Evolutionary conservation across 1,140 invertebrate genomes (phyloP).

Genomic region (Hestina assimilis): DNA sequence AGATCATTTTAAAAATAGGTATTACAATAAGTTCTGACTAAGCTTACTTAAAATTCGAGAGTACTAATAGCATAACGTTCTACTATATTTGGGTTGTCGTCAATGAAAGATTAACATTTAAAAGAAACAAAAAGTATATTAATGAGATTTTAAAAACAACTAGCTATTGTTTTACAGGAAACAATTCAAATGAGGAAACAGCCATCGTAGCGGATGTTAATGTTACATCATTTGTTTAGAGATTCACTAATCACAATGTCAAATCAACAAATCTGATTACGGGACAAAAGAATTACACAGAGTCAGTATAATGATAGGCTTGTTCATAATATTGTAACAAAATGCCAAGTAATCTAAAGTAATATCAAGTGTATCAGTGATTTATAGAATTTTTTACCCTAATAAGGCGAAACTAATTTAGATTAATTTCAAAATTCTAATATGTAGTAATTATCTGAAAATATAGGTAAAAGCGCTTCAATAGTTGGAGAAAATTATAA

Average conservation of each 20-base stretch:
- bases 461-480: too few relatives aligned
- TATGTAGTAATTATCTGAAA: too few relatives aligned
- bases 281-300: constrained; percentile 21
- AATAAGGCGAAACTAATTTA: too few relatives aligned
- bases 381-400: too few relatives aligned
- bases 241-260: constrained; percentile 49
- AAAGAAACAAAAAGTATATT: constrained; percentile 20
- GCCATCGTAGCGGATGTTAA: constrained; percentile 36
- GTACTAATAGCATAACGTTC: neutral
- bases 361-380: too few relatives aligned
- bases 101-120: constrained; percentile 5
- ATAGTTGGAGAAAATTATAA: too few relatives aligned
- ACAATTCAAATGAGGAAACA: constrained; percentile 50
- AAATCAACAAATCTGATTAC: constrained; percentile 33
- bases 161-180: constrained; percentile 44
- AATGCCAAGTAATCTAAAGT: too few relatives aligned
- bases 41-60: neutral
- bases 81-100: neutral
- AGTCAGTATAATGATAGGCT: neutral
- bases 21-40: too few relatives aligned
- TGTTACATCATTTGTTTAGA: constrained; percentile 45
- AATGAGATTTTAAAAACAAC: constrained; percentile 39
- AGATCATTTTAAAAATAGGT: too few relatives aligned
- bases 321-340: neutral
- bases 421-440: too few relatives aligned